Percentiles rank a stretch among this genome's conserved stretches.
These are phyloP conservation scores for Coturnix japonica DNA, from an alignment of 2,113 vertebrate genomes.

Conservation along the genomic window DNA sequence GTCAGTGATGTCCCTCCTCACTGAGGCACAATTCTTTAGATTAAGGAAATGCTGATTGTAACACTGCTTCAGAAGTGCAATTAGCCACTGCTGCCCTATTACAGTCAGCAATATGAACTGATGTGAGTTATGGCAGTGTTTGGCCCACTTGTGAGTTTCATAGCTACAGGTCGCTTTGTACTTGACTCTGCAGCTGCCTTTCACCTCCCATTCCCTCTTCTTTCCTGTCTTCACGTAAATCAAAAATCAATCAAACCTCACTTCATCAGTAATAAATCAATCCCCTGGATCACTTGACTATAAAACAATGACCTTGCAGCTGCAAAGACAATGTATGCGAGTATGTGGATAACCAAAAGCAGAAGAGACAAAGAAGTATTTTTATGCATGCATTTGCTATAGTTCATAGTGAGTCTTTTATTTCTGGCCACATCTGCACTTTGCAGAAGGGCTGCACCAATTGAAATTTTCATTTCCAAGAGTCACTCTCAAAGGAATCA, in stretches of 20 bases:
- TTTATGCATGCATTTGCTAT: neutral
- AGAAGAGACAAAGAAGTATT: neutral
- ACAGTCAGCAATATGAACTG: neutral
- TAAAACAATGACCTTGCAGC: slow-evolving; percentile 5
- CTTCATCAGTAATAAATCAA: slow-evolving; percentile 41
- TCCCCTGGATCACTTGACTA: neutral
- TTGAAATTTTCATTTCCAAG: neutral
- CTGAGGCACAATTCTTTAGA: neutral
- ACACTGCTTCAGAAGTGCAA: neutral
- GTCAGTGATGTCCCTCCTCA: neutral
- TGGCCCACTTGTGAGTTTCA: neutral
- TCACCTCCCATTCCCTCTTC: neutral
- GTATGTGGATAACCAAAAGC: neutral
- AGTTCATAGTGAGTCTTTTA: neutral
- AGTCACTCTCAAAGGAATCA: neutral
- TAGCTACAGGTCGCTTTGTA: neutral
- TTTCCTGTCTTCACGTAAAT: slow-evolving; percentile 14
- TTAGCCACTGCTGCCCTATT: neutral
- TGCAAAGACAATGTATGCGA: neutral
- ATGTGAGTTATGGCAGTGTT: accelerated
- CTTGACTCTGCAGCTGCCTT: neutral
- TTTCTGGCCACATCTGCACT: neutral
- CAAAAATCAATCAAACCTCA: slow-evolving; percentile 18
- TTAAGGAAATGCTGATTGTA: neutral
- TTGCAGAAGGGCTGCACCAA: neutral